Conservation (phyloP, 2,888 invertebrate genomes). For the Lymantria monacha region DNA sequence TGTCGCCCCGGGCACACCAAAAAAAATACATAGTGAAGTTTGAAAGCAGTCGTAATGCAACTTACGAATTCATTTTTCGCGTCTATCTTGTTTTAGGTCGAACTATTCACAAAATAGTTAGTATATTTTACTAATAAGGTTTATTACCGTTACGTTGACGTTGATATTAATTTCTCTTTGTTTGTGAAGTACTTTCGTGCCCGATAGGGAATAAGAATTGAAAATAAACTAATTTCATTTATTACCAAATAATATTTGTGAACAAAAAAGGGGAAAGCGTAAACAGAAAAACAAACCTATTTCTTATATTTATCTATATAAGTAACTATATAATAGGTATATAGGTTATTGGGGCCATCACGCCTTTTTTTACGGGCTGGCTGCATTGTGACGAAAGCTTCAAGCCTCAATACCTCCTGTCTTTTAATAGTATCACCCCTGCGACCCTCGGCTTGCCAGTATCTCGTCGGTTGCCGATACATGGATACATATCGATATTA, state of each 20-base stretch:
- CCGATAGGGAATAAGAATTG: background rate
- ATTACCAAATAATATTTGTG: background rate
- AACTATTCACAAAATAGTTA: too few species aligned
- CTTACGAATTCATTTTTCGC: too few species aligned
- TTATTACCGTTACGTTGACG: too few species aligned
- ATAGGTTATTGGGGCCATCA: conserved; percentile 59
- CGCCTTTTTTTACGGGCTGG: conserved; percentile 58
- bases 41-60: too few species aligned
- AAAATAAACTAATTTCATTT: background rate
- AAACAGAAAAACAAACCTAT: background rate
- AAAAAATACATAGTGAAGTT: too few species aligned
- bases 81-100: too few species aligned
- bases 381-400: conserved; percentile 45
- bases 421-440: conserved; percentile 58
- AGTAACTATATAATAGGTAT: conserved; percentile 32
- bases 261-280: background rate
- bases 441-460: conserved; percentile 49
- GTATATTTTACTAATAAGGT: too few species aligned
- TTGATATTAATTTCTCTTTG: too few species aligned
- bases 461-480: conserved; percentile 43
- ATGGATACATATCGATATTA: conserved; percentile 40
- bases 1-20: too few species aligned
- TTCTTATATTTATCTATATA: background rate
- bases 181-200: too few species aligned
- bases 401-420: conserved; percentile 49